Evolutionary conservation across 1,140 invertebrate genomes (phyloP), one percentile per base, ranked within the genome.

Genomic region (Telenomus remus): DNA sequence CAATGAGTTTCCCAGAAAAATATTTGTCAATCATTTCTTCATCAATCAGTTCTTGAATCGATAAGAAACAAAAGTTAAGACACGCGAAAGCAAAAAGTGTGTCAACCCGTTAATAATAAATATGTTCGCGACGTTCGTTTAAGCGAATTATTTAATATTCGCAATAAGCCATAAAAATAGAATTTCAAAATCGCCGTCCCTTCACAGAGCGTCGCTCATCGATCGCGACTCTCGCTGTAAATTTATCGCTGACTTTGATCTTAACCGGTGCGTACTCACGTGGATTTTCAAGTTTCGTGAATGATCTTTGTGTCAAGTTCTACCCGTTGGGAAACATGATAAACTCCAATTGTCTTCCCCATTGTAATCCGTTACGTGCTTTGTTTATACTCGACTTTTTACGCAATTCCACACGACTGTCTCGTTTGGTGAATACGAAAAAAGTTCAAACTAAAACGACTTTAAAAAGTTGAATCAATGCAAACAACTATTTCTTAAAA

Each of bases 191-290:
- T 65, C 50, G 14, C 63, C 53, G n/a, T n/a, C 53, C 35, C 9
- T 39, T 39, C 7, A 15, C 42, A 35, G 0, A 39, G 48, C 51
- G 35, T 48, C n/a, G 33, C 15, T 39, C 44, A 64, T 65, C 19
- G 53, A 56, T 43, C 63, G 59, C 16, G 13, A 65, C 34, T 1
- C 37, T 27, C 37, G 27, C 46, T 16, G 63, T 55, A 65, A 56
- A 56, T 65, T 65, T 65, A 65, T 65, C 53, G 16, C 14, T 15
- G 63, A 55, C 63, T 65, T 65, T 56, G 51, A 65, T 56, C 51
- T 65, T 35, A 56, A 65, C 53, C 43, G 51, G 56, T 65, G 53
- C 61, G 44, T 48, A 42, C 13, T 48, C 33, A 46, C 34, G 33
- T 8, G 12, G 43, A 49, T 65, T 55, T 55, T 49, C 60, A 65